Conservation (phyloP, 2,888 invertebrate species). For the Creontiades dilutus region DNA sequence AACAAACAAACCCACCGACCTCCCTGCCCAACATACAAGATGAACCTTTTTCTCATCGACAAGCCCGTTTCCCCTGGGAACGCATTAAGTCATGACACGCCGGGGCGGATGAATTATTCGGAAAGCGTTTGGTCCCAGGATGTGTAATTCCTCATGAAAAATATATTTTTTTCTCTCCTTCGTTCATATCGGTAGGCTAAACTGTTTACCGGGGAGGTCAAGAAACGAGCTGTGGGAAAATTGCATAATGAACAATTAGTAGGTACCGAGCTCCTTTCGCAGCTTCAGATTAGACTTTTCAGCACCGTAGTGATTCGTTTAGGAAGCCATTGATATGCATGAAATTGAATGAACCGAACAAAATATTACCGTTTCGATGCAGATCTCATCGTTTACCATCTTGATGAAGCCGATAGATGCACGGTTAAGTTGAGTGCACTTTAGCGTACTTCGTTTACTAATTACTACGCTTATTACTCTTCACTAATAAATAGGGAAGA, state of each 20-base stretch:
- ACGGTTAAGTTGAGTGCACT: too few species aligned
- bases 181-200: slow-evolving; percentile 10
- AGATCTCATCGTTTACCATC: too few species aligned
- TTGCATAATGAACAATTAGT: slow-evolving; percentile 12
- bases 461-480: too few species aligned
- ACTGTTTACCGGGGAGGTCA: background rate
- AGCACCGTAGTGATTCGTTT: too few species aligned
- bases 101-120: slow-evolving; percentile 3
- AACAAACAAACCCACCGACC: background rate
- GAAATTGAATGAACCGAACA: too few species aligned
- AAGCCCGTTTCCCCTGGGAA: slow-evolving; percentile 13
- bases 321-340: too few species aligned
- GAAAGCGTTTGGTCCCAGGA: slow-evolving; percentile 4
- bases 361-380: too few species aligned
- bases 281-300: background rate
- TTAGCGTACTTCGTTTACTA: too few species aligned
- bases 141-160: slow-evolving; percentile 14
- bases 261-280: background rate
- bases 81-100: slow-evolving; percentile 3
- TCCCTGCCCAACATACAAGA: slow-evolving; percentile 10
- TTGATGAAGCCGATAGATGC: too few species aligned
- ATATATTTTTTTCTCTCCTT: background rate
- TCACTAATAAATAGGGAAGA: too few species aligned
- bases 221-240: background rate
- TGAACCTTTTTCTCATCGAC: slow-evolving; percentile 32